These are phyloP conservation scores for Xestia c-nigrum DNA, from an alignment of 2,888 invertebrate genomes.

Conservation along the genomic window DNA sequence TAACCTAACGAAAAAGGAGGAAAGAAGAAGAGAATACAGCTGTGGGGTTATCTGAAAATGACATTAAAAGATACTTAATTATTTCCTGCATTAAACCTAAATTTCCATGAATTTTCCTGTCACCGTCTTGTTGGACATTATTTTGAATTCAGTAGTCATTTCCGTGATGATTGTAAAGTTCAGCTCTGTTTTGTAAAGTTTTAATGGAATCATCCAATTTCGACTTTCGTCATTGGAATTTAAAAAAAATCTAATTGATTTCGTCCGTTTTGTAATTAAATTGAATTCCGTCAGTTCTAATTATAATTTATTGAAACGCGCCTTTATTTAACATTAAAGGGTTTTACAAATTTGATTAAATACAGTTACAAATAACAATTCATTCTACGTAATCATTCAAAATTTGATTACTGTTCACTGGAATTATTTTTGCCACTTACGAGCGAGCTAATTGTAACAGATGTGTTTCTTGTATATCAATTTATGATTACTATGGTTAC, in stretches of 20 bases:
- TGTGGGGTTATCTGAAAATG: neutral
- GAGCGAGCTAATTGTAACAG: neutral
- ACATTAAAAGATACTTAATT: neutral
- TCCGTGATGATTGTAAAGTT: constrained; percentile 14
- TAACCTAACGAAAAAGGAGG: no score
- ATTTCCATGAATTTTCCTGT: no score
- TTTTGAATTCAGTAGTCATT: constrained; percentile 8
- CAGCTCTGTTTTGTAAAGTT: constrained; percentile 36
- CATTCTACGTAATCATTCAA: neutral
- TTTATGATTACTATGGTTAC: no score
- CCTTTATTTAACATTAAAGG: neutral
- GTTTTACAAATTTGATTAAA: neutral
- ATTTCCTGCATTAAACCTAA: neutral
- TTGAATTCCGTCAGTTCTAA: constrained; percentile 6
- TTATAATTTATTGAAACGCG: neutral
- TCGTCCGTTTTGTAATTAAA: neutral
- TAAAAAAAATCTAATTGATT: constrained; percentile 25
- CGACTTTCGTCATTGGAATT: constrained; percentile 18
- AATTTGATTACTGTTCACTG: no score
- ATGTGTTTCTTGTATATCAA: neutral
- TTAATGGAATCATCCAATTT: constrained; percentile 26
- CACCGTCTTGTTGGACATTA: neutral
- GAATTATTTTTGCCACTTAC: neutral
- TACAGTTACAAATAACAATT: neutral
- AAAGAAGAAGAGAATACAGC: neutral